Percentiles rank a stretch among this genome's conserved stretches.
Evolutionary conservation across 2,797 vertebrate genomes (phyloP).

Genomic region (Propithecus deckenii): DNA sequence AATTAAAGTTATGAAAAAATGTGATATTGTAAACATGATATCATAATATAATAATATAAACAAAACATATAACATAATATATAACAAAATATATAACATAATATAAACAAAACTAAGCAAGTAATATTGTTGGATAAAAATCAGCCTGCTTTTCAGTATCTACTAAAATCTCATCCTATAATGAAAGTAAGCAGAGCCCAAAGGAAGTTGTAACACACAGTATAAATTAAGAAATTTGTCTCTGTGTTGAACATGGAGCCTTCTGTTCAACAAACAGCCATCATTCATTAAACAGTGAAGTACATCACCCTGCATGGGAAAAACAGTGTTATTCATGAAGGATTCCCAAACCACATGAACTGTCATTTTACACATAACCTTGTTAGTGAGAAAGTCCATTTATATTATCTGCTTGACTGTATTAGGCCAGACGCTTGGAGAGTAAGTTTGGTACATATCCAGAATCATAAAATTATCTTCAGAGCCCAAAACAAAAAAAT

Average conservation of each 20-base stretch:
- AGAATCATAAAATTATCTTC: slow-evolving; percentile 25
- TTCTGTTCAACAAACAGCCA: background rate
- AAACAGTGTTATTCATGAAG: slow-evolving; percentile 9
- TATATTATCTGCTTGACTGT: slow-evolving; percentile 58
- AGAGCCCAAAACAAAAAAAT: background rate
- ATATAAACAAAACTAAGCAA: background rate
- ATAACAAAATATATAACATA: background rate
- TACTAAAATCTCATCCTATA: slow-evolving; percentile 34
- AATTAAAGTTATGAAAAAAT: background rate
- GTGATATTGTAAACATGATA: background rate
- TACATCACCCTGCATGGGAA: background rate
- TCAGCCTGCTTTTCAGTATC: background rate
- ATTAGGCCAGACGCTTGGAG: slow-evolving; percentile 39
- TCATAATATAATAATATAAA: background rate
- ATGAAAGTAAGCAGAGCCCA: slow-evolving; percentile 44
- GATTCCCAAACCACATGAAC: slow-evolving; percentile 24
- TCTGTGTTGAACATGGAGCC: background rate
- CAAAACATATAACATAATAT: background rate
- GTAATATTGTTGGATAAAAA: background rate
- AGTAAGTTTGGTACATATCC: slow-evolving; percentile 38
- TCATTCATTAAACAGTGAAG: slow-evolving; percentile 54
- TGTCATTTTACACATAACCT: slow-evolving; percentile 44
- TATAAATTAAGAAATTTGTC: slow-evolving; percentile 67
- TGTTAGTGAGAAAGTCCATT: slow-evolving; percentile 15
- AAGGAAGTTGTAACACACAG: slow-evolving; percentile 55